Base-by-base conservation (phyloP, 2,113 vertebrate species). In the Cromileptes altivelis region DNA sequence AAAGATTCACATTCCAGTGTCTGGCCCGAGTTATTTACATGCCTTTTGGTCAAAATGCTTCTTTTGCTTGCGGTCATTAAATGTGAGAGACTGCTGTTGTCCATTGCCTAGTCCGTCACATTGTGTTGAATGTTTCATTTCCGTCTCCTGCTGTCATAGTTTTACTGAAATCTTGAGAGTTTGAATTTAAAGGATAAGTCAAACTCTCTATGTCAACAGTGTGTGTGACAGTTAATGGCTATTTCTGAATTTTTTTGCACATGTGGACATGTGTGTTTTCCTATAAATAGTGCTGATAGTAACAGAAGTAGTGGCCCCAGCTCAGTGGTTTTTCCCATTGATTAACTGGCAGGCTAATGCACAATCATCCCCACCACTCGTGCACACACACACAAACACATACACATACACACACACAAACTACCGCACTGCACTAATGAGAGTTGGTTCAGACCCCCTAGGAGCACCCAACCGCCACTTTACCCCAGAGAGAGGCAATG, bases 311-410 rank as follows among this genome's bases (percentile, higher is more conserved):
- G 96, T 95, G 96, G 33, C 71, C 95, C 95, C 94, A 96, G 96
- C 96, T 97, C 97, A 97, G 96, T 97, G 97, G 96, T 97, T 98
- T 94, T 98, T 97, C 96, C 94, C 96, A 97, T 98, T 97, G 98
- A 98, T 98, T 98, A 97, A 96, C 97, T 95, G 95, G 95, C 93
- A 94, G 94, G 95, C 97, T 97, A 97, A 98, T 97, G 97, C 96
- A 93, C 90, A 96, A 96, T 97, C 96, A 96, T 97, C 97, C 95
- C 95, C 84, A 90, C 84, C 80, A 88, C 77, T 60, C 42, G 40
- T 69, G 70, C 78, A 63, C 77, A 77, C 58, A 70, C 49, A 78
- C 70, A 70, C 57, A 75, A 61, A 75, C 30, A 65, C 78, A 63
- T 75, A 77, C 58, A 68, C 49, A 78, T 65, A 81, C 56, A 65